Percentiles rank a stretch among this genome's conserved stretches.
Evolutionary conservation across 1,140 invertebrate genomes (phyloP).

Genomic region (Globodera ellingtonae): DNA sequence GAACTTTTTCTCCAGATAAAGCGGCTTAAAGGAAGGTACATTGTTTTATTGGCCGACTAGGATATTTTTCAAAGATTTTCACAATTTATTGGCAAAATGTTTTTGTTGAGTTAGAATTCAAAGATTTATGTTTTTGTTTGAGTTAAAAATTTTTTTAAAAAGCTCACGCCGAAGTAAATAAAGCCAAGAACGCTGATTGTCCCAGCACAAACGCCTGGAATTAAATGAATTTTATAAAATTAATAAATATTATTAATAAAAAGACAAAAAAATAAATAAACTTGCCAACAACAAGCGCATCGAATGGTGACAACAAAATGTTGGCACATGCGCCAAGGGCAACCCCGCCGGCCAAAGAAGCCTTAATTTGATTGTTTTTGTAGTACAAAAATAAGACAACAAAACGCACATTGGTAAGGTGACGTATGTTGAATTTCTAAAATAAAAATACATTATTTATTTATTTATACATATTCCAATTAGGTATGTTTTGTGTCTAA

Average conservation of each 20-base stretch:
- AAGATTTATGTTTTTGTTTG: too few relatives aligned
- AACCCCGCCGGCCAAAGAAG: slow-evolving; percentile 69
- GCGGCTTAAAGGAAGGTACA: slow-evolving; percentile 20
- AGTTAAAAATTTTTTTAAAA: not conserved
- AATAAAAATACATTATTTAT: not conserved
- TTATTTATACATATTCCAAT: not conserved
- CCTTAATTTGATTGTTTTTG: slow-evolving; percentile 21
- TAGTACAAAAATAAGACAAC: not conserved
- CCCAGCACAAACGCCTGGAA: slow-evolving; percentile 59
- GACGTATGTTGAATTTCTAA: slow-evolving; percentile 64
- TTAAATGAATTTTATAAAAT: not conserved
- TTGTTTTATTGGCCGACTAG: not conserved
- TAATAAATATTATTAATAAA: not conserved
- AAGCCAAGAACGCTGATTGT: slow-evolving; percentile 62
- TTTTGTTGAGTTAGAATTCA: too few relatives aligned
- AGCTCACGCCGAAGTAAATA: slow-evolving; percentile 65
- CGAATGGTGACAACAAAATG: slow-evolving; percentile 70
- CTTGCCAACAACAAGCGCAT: slow-evolving; percentile 66
- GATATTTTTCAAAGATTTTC: too few relatives aligned
- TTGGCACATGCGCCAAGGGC: slow-evolving; percentile 68
- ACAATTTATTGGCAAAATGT: too few relatives aligned
- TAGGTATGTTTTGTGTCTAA: not conserved
- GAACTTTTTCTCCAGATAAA: slow-evolving; percentile 55
- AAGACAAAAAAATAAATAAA: not conserved
- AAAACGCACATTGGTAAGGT: slow-evolving; percentile 66